Base-by-base conservation (phyloP, 2,888 invertebrate species). In the Polietes domitor region DNA sequence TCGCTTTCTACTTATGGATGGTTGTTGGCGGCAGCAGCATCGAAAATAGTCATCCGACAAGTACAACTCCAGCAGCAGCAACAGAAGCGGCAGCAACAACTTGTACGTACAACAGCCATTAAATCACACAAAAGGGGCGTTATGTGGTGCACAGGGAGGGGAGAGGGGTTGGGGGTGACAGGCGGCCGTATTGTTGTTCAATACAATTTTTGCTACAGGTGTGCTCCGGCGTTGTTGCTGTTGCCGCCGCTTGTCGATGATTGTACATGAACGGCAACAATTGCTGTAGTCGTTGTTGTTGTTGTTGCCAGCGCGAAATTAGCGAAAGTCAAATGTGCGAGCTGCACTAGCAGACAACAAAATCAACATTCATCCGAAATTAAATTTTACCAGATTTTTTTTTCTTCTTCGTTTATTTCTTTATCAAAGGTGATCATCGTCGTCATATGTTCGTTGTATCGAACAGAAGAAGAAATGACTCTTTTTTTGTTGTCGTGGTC, bases 271-370 rank as follows among this genome's bases (percentile, higher is more conserved):
- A 47, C 9, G 4, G 3, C 47, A 47, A 47, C n/a, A 47, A 0
- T 61, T n/a, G n/a, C n/a, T n/a, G n/a, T n/a, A n/a, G n/a, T 37
- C 37, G 7, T 12, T 3, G 37, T 12, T 10, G 26, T 61, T 61
- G 26, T 24, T 58, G 58, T 21, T 61, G 28, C n/a, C 7, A 61
- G 17, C 68, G 19, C 68, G 19, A 81, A 81, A 84, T 84, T 84
- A 84, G 84, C 84, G 84, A 84, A 84, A 84, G 84, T 84, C 78
- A 80, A 76, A 73, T 77, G 21, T 80, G 77, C 73, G 17, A 55
- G 70, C 24, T 73, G 43, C 61, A 53, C 53, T 71, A 28, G 15
- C 15, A 58, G 19, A 21, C 63, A 32, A 32, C 37, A 58, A 65
- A 37, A 19, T 5, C 68, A 24, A 68, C 43, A 68, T 68, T 68